Evolutionary conservation across 1,140 invertebrate genomes (phyloP).

Genomic region (Drusus annulatus): DNA sequence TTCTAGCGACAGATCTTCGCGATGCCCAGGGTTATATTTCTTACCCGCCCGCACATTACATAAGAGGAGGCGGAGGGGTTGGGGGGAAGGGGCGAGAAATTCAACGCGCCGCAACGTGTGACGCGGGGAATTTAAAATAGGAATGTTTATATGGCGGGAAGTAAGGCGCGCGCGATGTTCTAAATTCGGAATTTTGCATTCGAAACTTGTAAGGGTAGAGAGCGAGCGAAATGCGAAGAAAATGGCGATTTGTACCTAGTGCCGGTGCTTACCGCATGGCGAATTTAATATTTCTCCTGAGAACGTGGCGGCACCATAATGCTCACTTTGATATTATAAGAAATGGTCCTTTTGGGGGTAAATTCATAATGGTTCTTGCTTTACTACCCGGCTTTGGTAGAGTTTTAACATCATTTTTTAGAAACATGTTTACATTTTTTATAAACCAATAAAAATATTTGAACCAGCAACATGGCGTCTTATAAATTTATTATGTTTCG

Average conservation of each 20-base stretch:
- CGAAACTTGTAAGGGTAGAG: slow-evolving; percentile 16
- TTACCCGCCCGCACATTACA: not conserved
- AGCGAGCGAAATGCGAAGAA: slow-evolving; percentile 17
- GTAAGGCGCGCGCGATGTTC: slow-evolving; percentile 37
- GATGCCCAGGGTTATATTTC: slow-evolving; percentile 32
- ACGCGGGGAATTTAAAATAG: slow-evolving; percentile 46
- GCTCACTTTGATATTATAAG: no score
- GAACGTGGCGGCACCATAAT: not conserved
- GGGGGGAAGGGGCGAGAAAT: slow-evolving; percentile 23
- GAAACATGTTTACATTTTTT: no score
- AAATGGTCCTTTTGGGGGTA: no score
- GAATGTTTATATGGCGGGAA: slow-evolving; percentile 47
- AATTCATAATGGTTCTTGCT: no score
- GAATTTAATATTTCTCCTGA: not conserved
- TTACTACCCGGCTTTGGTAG: no score
- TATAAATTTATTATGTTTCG: no score
- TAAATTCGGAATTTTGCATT: slow-evolving; percentile 41
- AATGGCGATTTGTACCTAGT: slow-evolving; percentile 25
- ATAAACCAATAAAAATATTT: no score
- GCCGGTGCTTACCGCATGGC: not conserved
- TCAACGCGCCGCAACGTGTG: slow-evolving; percentile 41
- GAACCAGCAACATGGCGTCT: no score
- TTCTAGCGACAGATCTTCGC: slow-evolving; percentile 17
- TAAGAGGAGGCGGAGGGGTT: not conserved
- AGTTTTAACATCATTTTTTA: no score